Evolutionary conservation across 2,113 vertebrate genomes (phyloP).

Genomic region (Zapus hudsonius): DNA sequence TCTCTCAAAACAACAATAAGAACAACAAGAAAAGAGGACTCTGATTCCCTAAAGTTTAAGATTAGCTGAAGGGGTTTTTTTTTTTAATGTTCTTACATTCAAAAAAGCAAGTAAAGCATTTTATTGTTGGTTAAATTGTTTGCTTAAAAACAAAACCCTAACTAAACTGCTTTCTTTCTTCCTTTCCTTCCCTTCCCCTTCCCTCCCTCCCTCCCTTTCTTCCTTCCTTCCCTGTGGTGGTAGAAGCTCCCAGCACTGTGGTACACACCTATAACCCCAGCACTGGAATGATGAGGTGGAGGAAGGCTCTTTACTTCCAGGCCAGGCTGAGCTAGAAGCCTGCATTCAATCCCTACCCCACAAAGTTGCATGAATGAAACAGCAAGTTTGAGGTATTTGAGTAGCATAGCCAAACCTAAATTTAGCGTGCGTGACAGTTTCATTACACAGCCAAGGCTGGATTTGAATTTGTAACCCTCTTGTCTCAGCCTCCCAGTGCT

Average conservation of each 20-base stretch:
- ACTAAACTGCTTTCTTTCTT: background rate
- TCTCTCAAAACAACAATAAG: no score
- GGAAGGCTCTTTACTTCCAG: background rate
- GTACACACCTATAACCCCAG: no score
- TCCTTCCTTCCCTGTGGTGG: no score
- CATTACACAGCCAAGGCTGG: background rate
- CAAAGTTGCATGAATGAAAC: background rate
- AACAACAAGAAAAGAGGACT: no score
- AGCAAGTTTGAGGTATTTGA: background rate
- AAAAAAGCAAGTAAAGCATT: slow-evolving; percentile 35
- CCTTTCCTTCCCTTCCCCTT: no score
- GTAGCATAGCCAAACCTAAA: background rate
- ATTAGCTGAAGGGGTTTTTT: background rate
- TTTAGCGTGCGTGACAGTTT: no score
- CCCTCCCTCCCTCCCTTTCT: no score
- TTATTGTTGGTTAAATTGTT: slow-evolving; percentile 12
- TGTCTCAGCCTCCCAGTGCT: no score
- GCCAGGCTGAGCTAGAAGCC: background rate
- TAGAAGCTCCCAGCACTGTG: no score
- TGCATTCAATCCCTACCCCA: background rate
- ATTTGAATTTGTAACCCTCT: no score
- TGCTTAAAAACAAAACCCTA: slow-evolving; percentile 45
- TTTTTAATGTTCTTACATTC: background rate
- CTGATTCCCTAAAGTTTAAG: background rate
- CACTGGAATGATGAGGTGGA: no score